phyloP scores from a whole-genome alignment of 2,113 vertebrate species.

The Jaculus jaculus region DNA sequence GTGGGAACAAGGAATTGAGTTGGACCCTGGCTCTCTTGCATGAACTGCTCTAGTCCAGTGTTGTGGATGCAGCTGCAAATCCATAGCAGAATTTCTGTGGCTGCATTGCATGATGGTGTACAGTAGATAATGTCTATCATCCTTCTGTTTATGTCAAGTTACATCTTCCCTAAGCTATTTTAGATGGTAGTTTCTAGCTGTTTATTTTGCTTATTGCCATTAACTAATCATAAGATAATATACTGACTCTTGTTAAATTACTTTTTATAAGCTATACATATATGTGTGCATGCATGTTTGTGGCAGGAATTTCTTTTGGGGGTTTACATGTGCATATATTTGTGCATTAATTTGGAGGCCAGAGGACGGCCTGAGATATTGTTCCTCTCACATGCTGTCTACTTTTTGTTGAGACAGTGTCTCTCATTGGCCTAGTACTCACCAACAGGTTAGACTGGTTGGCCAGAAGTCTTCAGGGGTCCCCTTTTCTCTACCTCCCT shows the following conservation, averaged over 20 bases:
- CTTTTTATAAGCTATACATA: not conserved
- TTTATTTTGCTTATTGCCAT: not conserved
- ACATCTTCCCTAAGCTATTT: not conserved
- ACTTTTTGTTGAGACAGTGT: no score
- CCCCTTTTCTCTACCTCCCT: no score
- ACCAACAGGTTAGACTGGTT: no score
- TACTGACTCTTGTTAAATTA: constrained; percentile 33
- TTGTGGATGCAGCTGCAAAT: not conserved
- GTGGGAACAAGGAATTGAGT: not conserved
- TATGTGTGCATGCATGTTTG: no score
- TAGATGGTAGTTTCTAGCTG: not conserved
- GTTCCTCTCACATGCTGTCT: no score
- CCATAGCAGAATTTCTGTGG: not conserved
- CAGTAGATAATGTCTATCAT: not conserved
- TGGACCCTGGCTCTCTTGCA: not conserved
- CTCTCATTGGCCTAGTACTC: no score
- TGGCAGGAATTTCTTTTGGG: no score
- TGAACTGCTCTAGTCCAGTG: not conserved
- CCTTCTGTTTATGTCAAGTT: not conserved
- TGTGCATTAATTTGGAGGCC: no score
- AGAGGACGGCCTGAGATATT: no score
- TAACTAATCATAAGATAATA: not conserved
- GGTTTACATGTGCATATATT: no score
- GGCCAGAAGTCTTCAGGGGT: no score
- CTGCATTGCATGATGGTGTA: not conserved